A percentile compares a stretch with the other conserved stretches of the same genome.
These are phyloP conservation scores for Calliphora vomitoria DNA, from an alignment of 2,888 invertebrate genomes.

Conservation along the genomic window DNA sequence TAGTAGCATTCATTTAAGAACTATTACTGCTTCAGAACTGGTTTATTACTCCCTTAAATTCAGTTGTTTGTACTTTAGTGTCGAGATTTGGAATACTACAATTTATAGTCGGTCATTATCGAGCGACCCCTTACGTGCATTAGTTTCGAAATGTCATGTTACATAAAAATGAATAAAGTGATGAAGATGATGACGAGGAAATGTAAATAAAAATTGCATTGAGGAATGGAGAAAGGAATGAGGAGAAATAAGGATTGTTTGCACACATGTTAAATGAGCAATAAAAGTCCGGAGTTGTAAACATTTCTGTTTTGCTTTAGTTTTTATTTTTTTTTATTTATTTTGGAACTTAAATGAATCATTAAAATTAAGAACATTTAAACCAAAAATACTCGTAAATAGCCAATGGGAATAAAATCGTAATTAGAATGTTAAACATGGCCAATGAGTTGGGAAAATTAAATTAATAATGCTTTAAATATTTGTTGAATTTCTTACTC, in stretches of 20 bases:
- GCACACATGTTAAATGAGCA: slow-evolving; percentile 59
- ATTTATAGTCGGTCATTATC: neutral
- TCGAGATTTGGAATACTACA: neutral
- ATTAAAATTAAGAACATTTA: slow-evolving; percentile 52
- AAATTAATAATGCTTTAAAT: slow-evolving; percentile 12
- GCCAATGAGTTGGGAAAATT: neutral
- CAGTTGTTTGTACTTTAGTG: too few species aligned
- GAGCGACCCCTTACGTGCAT: neutral
- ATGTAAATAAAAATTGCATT: slow-evolving; percentile 43
- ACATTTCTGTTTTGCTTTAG: slow-evolving; percentile 18
- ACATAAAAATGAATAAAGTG: slow-evolving; percentile 30
- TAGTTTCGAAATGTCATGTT: slow-evolving; percentile 48
- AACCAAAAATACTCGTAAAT: slow-evolving; percentile 29
- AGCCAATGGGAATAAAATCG: slow-evolving; percentile 21
- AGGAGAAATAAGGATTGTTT: slow-evolving; percentile 52
- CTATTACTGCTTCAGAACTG: too few species aligned
- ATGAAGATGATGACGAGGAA: slow-evolving; percentile 37
- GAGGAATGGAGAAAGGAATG: slow-evolving; percentile 7
- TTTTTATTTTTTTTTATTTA: slow-evolving; percentile 33
- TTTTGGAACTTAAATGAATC: slow-evolving; percentile 57
- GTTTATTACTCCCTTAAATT: too few species aligned
- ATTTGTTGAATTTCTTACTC: neutral
- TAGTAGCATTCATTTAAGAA: too few species aligned
- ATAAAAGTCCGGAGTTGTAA: slow-evolving; percentile 53
- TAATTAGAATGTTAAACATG: slow-evolving; percentile 33